These are phyloP conservation scores for Drosophila tani DNA, from an alignment of 1,140 invertebrate species.

Conservation along the genomic window DNA sequence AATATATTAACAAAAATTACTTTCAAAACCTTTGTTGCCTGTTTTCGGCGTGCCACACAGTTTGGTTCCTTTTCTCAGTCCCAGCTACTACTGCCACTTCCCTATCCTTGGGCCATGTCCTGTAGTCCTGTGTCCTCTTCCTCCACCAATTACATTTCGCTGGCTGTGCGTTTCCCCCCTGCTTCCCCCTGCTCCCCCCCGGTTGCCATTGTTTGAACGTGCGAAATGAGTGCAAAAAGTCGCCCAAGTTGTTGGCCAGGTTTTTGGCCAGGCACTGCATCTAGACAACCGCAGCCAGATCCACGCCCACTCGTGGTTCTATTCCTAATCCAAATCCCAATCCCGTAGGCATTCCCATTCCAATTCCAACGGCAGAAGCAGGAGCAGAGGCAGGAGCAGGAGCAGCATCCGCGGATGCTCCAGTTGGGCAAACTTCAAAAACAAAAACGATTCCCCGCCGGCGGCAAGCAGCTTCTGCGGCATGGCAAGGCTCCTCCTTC, in stretches of 20 bases:
- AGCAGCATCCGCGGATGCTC: constrained; percentile 21
- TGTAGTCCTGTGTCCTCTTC: constrained; percentile 23
- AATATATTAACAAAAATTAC: background rate
- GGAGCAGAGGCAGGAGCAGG: background rate
- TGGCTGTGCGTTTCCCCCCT: constrained; percentile 6
- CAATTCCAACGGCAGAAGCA: background rate
- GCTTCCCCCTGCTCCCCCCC: too few species aligned
- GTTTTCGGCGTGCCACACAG: constrained; percentile 9
- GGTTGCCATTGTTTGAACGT: constrained; percentile 52
- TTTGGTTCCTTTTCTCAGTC: constrained; percentile 15
- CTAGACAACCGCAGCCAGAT: constrained; percentile 8
- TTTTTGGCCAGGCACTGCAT: constrained; percentile 16
- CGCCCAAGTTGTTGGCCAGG: constrained; percentile 68
- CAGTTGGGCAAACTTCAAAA: constrained; percentile 67
- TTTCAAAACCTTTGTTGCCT: background rate
- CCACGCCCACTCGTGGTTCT: constrained; percentile 7
- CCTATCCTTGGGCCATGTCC: constrained; percentile 30
- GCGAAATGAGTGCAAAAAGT: constrained; percentile 80
- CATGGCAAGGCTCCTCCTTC: constrained; percentile 8
- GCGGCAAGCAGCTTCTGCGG: constrained; percentile 47
- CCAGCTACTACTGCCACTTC: constrained; percentile 11
- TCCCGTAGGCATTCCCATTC: background rate
- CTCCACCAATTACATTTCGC: constrained; percentile 41
- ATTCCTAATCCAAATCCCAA: constrained; percentile 9
- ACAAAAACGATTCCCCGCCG: constrained; percentile 75